Percentiles rank a stretch among this genome's conserved stretches.
These are phyloP conservation scores for Hirtodrosophila confusa DNA, from an alignment of 2,888 invertebrate genomes.

Conservation along the genomic window DNA sequence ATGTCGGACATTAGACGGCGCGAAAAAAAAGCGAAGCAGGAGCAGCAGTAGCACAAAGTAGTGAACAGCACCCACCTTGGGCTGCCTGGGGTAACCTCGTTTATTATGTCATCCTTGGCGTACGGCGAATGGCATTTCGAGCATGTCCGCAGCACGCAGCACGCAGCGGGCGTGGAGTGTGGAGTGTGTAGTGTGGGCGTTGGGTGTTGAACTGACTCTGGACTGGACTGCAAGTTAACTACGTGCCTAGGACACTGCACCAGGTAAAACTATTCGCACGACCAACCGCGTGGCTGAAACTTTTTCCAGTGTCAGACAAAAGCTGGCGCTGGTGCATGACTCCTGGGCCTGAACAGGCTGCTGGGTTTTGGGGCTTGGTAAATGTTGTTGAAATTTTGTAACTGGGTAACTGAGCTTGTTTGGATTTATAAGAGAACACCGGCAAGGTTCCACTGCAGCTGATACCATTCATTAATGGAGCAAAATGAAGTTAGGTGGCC, in stretches of 20 bases:
- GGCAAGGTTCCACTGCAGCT: slow-evolving; percentile 1
- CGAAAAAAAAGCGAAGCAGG: slow-evolving; percentile 24
- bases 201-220: slow-evolving; percentile 10
- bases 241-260: slow-evolving; percentile 46
- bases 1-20: slow-evolving; percentile 62
- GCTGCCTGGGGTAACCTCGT: slow-evolving; percentile 60
- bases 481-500: no score
- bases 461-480: no score
- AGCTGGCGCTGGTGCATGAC: slow-evolving; percentile 1
- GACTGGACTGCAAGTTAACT: slow-evolving; percentile 18
- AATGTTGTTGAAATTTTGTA: slow-evolving; percentile 53
- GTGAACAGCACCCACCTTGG: slow-evolving; percentile 33
- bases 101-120: slow-evolving; percentile 65
- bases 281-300: slow-evolving; percentile 43
- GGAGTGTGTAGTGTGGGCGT: slow-evolving; percentile 13
- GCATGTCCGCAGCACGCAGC: slow-evolving; percentile 36
- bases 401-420: slow-evolving; percentile 52
- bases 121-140: slow-evolving; percentile 52
- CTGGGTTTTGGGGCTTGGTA: slow-evolving; percentile 7
- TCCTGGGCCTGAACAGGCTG: slow-evolving; percentile 2
- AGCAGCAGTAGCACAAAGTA: slow-evolving; percentile 34
- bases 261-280: slow-evolving; percentile 46
- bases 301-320: slow-evolving; percentile 31
- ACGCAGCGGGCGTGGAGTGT: slow-evolving; percentile 1
- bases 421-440: slow-evolving; percentile 47